Evolutionary conservation across 1,140 invertebrate genomes (phyloP).

Genomic region (Ostrea denselamellosa): DNA sequence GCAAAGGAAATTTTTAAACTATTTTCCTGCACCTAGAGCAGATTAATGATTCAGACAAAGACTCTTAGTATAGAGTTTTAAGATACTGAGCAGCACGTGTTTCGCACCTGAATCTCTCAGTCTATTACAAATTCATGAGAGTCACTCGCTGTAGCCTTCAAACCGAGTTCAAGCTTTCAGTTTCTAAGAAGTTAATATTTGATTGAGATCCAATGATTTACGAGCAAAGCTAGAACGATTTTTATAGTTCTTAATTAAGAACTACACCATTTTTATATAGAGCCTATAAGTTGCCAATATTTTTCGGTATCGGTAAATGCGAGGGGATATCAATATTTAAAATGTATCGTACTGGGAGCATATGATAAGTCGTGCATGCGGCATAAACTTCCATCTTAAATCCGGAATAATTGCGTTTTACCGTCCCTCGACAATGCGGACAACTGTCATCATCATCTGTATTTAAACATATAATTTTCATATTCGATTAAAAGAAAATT

Average conservation of each 20-base stretch:
- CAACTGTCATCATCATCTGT: neutral
- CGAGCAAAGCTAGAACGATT: neutral
- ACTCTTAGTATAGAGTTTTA: neutral
- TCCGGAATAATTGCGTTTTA: neutral
- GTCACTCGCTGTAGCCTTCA: neutral
- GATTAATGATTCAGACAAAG: too few species aligned
- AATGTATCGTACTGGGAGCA: neutral
- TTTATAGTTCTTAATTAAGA: slow-evolving; percentile 38
- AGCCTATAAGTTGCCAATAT: slow-evolving; percentile 11
- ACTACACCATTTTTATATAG: slow-evolving; percentile 28
- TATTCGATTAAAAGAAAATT: neutral
- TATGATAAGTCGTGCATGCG: slow-evolving; percentile 25
- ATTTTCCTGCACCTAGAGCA: too few species aligned
- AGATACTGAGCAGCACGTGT: neutral
- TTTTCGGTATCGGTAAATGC: neutral
- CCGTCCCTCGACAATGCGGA: neutral
- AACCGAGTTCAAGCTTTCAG: neutral
- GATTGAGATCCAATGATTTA: neutral
- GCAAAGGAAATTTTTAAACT: too few species aligned
- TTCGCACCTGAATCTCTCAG: neutral
- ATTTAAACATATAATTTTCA: slow-evolving; percentile 32
- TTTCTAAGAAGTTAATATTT: slow-evolving; percentile 19
- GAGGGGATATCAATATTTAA: slow-evolving; percentile 19
- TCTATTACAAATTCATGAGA: slow-evolving; percentile 9
- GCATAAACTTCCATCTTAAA: neutral